These are phyloP conservation scores for Cyanocitta stelleri DNA, from an alignment of 2,113 vertebrate species.

Conservation along the genomic window DNA sequence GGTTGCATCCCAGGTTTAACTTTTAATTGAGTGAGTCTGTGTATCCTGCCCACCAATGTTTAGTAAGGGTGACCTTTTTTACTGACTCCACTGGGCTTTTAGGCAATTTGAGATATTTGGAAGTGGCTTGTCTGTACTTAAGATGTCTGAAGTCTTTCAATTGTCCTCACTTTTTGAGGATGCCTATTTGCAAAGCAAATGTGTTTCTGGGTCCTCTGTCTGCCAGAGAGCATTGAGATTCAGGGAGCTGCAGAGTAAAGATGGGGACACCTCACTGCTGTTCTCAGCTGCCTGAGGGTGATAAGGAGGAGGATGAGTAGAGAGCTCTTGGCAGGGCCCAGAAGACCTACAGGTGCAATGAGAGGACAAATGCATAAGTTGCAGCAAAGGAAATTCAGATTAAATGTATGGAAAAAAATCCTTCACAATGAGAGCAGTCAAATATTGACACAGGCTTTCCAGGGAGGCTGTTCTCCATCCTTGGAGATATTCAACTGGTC, in stretches of 20 bases:
- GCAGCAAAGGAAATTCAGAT: neutral
- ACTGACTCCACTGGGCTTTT: neutral
- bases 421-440: neutral
- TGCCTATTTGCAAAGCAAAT: neutral
- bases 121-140: neutral
- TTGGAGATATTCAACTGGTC: neutral
- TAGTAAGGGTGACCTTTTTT: neutral
- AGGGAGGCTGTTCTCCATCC: neutral
- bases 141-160: neutral
- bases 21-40: neutral
- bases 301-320: neutral
- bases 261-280: fast-evolving
- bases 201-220: neutral
- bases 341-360: neutral
- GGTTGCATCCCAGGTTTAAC: neutral
- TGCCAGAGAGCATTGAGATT: neutral
- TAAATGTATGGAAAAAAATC: neutral
- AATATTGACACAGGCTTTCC: neutral
- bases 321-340: neutral
- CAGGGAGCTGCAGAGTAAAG: neutral
- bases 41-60: neutral
- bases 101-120: neutral
- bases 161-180: neutral
- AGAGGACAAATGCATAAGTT: neutral
- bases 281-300: neutral